Evolutionary conservation across 2,797 vertebrate species (phyloP).

Genomic region (Chaenodraco wilsoni): DNA sequence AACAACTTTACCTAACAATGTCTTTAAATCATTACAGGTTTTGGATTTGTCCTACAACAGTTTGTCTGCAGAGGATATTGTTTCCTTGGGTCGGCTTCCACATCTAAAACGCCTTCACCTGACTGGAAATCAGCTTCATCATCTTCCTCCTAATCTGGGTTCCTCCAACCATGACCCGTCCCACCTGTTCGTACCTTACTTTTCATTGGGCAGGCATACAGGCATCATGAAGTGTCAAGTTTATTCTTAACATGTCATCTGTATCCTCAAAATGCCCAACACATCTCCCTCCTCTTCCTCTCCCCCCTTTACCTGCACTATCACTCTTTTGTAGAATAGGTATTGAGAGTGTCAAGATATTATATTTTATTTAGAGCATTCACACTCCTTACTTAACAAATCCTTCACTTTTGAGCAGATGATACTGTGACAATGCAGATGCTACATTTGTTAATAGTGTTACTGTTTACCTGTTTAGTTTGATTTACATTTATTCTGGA

Average conservation of each 20-base stretch:
- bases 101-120: slow-evolving; percentile 86
- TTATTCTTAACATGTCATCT: too few species aligned
- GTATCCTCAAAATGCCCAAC: too few species aligned
- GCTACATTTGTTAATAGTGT: background rate
- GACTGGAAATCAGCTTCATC: slow-evolving; percentile 85
- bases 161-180: slow-evolving; percentile 11
- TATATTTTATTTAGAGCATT: background rate
- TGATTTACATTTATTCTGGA: background rate
- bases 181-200: slow-evolving; percentile 47
- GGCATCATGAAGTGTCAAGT: too few species aligned
- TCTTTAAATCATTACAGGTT: slow-evolving; percentile 73
- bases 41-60: slow-evolving; percentile 91
- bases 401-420: background rate
- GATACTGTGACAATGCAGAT: background rate
- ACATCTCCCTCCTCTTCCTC: too few species aligned
- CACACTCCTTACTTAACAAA: background rate
- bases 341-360: background rate
- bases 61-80: slow-evolving; percentile 78
- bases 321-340: too few species aligned
- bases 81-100: slow-evolving; percentile 79
- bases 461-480: background rate
- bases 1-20: background rate
- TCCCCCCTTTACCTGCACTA: too few species aligned
- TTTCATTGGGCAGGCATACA: background rate
- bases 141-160: slow-evolving; percentile 82